These are phyloP conservation scores for Nycteola revayana DNA, from an alignment of 2,888 invertebrate genomes.

Conservation along the genomic window DNA sequence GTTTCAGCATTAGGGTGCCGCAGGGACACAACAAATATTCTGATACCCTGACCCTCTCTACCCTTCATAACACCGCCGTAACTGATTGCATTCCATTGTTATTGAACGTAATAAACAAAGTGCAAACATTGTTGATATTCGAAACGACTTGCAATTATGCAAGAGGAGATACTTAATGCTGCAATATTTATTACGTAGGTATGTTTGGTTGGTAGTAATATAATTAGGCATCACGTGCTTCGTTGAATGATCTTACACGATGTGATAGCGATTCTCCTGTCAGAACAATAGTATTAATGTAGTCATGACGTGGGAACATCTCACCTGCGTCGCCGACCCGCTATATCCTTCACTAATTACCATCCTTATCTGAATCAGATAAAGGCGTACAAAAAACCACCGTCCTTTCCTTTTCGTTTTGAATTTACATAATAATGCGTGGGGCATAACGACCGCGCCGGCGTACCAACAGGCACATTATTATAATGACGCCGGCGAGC, in stretches of 20 bases:
- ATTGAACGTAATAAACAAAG: conserved; percentile 60
- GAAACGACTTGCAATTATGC: conserved; percentile 11
- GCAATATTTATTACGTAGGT: conserved; percentile 6
- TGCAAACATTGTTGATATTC: conserved; percentile 51
- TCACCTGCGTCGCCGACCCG: conserved; percentile 55
- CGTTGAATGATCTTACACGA: conserved; percentile 19
- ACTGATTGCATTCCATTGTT: conserved; percentile 74
- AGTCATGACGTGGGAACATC: conserved; percentile 59
- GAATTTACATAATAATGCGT: conserved; percentile 78
- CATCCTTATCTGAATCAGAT: conserved; percentile 73
- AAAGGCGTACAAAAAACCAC: conserved; percentile 58
- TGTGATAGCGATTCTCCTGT: conserved; percentile 17
- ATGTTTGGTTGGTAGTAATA: conserved; percentile 7
- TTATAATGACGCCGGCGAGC: conserved; percentile 58
- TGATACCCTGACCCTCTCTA: conserved; percentile 55
- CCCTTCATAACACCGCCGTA: conserved; percentile 57
- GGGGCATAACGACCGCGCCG: conserved; percentile 69
- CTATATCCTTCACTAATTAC: conserved; percentile 69
- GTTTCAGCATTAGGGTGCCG: conserved; percentile 35
- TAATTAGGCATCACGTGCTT: conserved; percentile 13
- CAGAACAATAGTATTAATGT: conserved; percentile 25
- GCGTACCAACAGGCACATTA: conserved; percentile 58
- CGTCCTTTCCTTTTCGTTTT: conserved; percentile 70
- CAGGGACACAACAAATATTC: conserved; percentile 51
- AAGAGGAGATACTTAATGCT: conserved; percentile 6